Percentiles rank a stretch among this genome's conserved stretches.
Evolutionary conservation across 1,140 invertebrate species (phyloP).

Genomic region (Pogonomyrmex californicus): DNA sequence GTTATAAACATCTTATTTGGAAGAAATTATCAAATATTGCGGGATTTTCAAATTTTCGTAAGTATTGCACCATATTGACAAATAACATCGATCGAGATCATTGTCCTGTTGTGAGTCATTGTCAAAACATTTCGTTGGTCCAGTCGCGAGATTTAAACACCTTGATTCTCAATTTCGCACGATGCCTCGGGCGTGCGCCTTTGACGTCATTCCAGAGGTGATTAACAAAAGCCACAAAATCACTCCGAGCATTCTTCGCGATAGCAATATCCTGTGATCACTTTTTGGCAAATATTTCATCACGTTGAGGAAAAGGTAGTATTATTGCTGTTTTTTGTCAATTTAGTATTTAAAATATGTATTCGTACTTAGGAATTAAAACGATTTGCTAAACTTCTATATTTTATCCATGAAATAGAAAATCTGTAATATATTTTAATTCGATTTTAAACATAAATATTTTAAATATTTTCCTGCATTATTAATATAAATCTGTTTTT

Average conservation of each 20-base stretch:
- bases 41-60: not conserved
- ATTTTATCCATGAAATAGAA: not conserved
- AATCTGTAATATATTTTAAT: not conserved
- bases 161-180: slow-evolving; percentile 29
- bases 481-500: not conserved
- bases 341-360: not conserved
- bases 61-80: slow-evolving; percentile 58
- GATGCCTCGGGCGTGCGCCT: not conserved
- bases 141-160: slow-evolving; percentile 21
- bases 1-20: no score
- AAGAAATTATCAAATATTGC: not conserved
- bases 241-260: no score
- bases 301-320: not conserved
- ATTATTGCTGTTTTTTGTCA: slow-evolving; percentile 1
- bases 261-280: not conserved
- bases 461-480: not conserved
- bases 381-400: not conserved
- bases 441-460: not conserved
- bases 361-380: not conserved
- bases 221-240: slow-evolving; percentile 6
- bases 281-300: slow-evolving; percentile 10
- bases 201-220: slow-evolving; percentile 18
- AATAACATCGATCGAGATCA: slow-evolving; percentile 70
- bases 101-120: slow-evolving; percentile 72
- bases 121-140: slow-evolving; percentile 75